Conservation (phyloP, 2,888 invertebrate species). For the Euzophera pinguis region DNA sequence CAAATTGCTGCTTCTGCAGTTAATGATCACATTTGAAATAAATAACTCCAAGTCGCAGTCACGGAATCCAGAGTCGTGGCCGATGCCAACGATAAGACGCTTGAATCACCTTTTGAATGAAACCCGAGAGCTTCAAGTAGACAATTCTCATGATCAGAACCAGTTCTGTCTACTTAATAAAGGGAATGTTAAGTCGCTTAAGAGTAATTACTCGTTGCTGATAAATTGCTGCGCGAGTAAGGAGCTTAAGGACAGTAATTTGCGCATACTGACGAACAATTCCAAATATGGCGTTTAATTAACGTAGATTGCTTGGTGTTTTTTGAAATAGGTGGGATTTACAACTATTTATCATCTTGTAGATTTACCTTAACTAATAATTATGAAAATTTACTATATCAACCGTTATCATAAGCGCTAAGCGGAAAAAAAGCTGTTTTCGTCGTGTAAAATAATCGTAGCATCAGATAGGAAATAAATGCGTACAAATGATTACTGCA, state of each 20-base stretch:
- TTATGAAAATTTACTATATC: neutral
- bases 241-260: conserved; percentile 42
- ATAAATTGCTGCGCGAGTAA: conserved; percentile 11
- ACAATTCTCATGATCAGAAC: conserved; percentile 39
- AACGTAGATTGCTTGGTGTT: conserved; percentile 17
- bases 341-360: neutral
- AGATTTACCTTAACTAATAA: neutral
- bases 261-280: conserved; percentile 34
- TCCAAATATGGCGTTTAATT: conserved; percentile 48
- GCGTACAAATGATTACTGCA: too few relatives aligned
- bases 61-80: conserved; percentile 54
- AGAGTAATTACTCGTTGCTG: conserved; percentile 14
- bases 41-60: conserved; percentile 46
- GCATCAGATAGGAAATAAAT: too few relatives aligned
- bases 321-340: conserved; percentile 10
- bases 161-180: conserved; percentile 36
- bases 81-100: conserved; percentile 52
- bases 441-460: too few relatives aligned
- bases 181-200: conserved; percentile 35
- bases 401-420: neutral
- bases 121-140: conserved; percentile 34
- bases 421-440: too few relatives aligned
- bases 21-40: conserved; percentile 52
- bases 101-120: conserved; percentile 31
- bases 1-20: conserved; percentile 55